A percentile compares a stretch with the other conserved stretches of the same genome.
Evolutionary conservation across 2,113 vertebrate genomes (phyloP).

Genomic region (Lepidothrix coronata): DNA sequence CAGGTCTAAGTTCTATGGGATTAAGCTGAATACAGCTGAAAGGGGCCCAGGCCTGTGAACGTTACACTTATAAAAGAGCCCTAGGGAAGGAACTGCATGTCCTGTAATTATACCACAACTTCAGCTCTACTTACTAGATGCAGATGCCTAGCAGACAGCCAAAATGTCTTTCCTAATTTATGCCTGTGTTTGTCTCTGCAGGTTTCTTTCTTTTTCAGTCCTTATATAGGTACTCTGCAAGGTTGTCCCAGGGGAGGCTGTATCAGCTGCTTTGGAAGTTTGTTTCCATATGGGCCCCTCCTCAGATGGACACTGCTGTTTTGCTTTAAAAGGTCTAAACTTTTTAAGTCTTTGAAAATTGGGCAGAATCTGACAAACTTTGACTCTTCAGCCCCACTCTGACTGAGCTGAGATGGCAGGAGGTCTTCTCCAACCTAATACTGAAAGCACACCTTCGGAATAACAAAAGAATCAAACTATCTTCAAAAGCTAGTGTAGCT

Average conservation of each 20-base stretch:
- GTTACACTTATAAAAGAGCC: not conserved
- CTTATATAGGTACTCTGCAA: not conserved
- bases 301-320: not conserved
- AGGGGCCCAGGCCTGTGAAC: not conserved
- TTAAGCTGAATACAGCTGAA: not conserved
- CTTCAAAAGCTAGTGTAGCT: not conserved
- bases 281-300: not conserved
- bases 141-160: not conserved
- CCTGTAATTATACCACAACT: not conserved
- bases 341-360: not conserved
- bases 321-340: not conserved
- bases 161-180: not conserved
- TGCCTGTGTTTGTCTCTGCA: not conserved
- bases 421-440: not conserved
- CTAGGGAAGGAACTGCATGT: not conserved
- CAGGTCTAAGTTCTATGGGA: not conserved
- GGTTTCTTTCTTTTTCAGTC: not conserved
- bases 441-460: not conserved
- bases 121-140: not conserved
- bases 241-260: fast-evolving
- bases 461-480: not conserved
- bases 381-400: not conserved
- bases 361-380: not conserved
- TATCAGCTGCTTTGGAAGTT: not conserved
- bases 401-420: not conserved